Base-by-base conservation (phyloP, 1,140 invertebrate species). In the Drosophila watanabei region DNA sequence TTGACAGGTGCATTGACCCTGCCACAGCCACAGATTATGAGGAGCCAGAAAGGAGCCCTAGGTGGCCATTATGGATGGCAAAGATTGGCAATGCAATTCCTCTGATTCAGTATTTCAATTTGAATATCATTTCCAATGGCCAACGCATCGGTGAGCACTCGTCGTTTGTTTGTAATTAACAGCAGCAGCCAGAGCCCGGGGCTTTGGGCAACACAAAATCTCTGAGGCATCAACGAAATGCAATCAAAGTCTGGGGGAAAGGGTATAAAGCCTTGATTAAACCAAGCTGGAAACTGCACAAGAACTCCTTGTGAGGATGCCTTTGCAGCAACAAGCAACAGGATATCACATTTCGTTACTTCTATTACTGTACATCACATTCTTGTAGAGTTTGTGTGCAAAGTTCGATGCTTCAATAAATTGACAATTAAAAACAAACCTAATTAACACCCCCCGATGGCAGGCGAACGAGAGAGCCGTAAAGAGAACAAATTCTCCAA, bases 361-460 rank as follows among this genome's bases (percentile, higher is more conserved):
- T 24, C 18, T 10, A 24, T 3, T 24, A 2, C 32, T 32, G 4
- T 32, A 32, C 4, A 8, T 8, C 13, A 14, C 5, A 16, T 7
- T 14, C 46, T 28, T 5, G 8, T n/a, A 9, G 18, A 9, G 39
- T 46, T 35, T 28, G 39, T 32, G 37, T 32, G 28, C 11, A 56
- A 57, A 35, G 51, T 80, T 71, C 66, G 60, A 66, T 69, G 33
- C 61, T 51, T 75, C 63, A 59, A 52, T 85, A 70, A 90, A 85
- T 89, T 79, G 79, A 73, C 78, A 89, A 89, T 89, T 89, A 90
- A 90, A 89, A 90, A 66, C 49, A 90, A 79, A 90, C 89, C 81
- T 60, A 89, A 89, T 89, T 90, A 89, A 82, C 85, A 89, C 86
- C 60, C 73, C 69, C 75, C 41, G 61, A 73, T 68, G 68, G 51